phyloP scores from a whole-genome alignment of 2,888 invertebrate genomes.

The Eupelmus urozonus region DNA sequence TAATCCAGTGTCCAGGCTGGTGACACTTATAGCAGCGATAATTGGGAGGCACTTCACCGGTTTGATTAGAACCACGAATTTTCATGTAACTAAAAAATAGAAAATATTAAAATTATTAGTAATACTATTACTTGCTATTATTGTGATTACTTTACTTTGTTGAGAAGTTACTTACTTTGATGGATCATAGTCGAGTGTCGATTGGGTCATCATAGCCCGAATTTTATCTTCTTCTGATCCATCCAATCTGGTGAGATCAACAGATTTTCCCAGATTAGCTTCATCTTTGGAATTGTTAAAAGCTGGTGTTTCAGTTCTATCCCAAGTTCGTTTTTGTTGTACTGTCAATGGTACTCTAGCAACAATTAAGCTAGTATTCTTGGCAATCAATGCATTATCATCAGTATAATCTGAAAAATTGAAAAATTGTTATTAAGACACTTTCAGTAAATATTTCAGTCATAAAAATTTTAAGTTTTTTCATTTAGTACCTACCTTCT shows the following conservation, averaged over 20 bases:
- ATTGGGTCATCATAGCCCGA: conserved; percentile 97
- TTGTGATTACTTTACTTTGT: not conserved
- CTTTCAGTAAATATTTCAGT: no score
- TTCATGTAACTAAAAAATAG: conserved; percentile 86
- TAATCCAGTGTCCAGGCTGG: conserved; percentile 97
- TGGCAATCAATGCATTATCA: conserved; percentile 94
- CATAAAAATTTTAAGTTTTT: no score
- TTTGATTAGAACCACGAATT: conserved; percentile 91
- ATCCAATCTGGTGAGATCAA: conserved; percentile 92
- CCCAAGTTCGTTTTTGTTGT: conserved; percentile 88
- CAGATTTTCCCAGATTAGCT: conserved; percentile 80
- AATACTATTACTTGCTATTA: no score
- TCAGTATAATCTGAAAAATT: conserved; percentile 89
- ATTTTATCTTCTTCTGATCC: conserved; percentile 98
- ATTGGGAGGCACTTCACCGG: conserved; percentile 92
- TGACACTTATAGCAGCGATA: conserved; percentile 97
- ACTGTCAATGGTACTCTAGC: conserved; percentile 92
- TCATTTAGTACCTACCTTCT: conserved; percentile 90
- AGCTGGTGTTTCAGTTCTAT: conserved; percentile 77
- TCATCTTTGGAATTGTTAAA: conserved; percentile 73
- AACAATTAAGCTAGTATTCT: conserved; percentile 97
- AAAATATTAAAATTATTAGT: not conserved
- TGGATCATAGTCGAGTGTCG: conserved; percentile 97
- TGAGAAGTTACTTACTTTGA: conserved; percentile 87
- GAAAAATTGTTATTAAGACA: no score